These are phyloP conservation scores for Tympanoctomys barrerae DNA, from an alignment of 2,797 vertebrate genomes.

Conservation along the genomic window DNA sequence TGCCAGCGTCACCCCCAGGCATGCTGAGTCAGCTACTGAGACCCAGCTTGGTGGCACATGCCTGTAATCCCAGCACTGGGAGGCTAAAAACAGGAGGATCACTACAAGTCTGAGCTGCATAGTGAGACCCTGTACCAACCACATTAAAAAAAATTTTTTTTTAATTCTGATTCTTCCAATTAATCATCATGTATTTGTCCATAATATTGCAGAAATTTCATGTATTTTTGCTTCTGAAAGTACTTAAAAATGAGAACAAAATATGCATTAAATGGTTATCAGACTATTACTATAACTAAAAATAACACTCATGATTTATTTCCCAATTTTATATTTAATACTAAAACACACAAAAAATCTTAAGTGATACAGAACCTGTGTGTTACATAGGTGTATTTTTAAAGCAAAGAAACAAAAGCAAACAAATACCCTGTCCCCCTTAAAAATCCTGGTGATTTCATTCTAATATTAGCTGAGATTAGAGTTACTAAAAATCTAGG, in stretches of 20 bases:
- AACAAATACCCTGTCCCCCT: background rate
- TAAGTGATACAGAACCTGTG: constrained; percentile 28
- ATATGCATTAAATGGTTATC: constrained; percentile 34
- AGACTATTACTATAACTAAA: constrained; percentile 61
- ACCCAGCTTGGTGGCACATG: too few species aligned
- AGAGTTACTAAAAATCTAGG: constrained; percentile 1
- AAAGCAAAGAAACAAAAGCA: constrained; percentile 3
- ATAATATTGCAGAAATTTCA: background rate
- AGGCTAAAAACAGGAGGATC: too few species aligned
- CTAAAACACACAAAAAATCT: background rate
- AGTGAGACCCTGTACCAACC: too few species aligned
- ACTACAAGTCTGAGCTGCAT: too few species aligned
- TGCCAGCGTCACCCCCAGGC: too few species aligned
- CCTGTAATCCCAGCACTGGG: too few species aligned
- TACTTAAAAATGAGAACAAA: constrained; percentile 66
- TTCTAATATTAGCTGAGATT: background rate
- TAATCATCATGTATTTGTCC: constrained; percentile 7
- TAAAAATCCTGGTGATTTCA: background rate
- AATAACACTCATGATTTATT: constrained; percentile 48
- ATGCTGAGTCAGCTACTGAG: too few species aligned
- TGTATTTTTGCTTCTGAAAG: constrained; percentile 37
- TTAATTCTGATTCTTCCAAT: constrained; percentile 42
- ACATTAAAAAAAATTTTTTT: too few species aligned
- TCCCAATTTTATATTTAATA: constrained; percentile 60
- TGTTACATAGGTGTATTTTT: constrained; percentile 39